Evolutionary conservation across 35 echinoderm and acorn worm genomes (phyloP).

Genomic region (Lytechinus variegatus): DNA sequence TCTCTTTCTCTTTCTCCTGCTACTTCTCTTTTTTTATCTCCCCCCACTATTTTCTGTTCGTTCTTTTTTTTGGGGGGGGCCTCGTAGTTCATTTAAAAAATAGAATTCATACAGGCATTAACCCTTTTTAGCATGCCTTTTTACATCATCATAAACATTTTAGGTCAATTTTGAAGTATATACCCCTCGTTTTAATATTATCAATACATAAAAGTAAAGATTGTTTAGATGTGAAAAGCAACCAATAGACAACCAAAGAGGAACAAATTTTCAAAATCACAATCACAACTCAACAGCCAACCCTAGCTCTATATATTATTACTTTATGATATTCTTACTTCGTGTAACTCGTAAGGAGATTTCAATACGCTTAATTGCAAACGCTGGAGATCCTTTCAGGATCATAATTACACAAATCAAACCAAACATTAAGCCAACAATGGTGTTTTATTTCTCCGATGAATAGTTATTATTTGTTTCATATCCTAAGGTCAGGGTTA

Average conservation of each 20-base stretch:
- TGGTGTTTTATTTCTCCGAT: not conserved
- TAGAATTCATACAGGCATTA: too few relatives aligned
- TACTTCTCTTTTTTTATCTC: not conserved
- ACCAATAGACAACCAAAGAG: not conserved
- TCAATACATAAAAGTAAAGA: not conserved
- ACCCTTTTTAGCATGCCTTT: too few relatives aligned
- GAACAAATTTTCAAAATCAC: not conserved
- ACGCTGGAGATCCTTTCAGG: not conserved
- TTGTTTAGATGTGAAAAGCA: not conserved
- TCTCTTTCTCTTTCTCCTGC: not conserved
- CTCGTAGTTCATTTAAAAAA: too few relatives aligned
- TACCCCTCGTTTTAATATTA: not conserved
- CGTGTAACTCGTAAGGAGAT: not conserved
- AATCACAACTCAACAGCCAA: not conserved
- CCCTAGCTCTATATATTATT: not conserved
- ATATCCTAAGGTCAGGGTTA: not conserved
- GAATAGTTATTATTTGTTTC: not conserved
- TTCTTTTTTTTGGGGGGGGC: not conserved
- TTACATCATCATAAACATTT: not conserved
- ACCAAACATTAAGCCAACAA: not conserved
- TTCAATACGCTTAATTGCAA: not conserved
- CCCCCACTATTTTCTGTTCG: not conserved
- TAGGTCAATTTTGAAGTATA: not conserved
- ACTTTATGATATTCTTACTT: not conserved
- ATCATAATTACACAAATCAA: not conserved